These are phyloP conservation scores for Miltochrista miniata DNA, from an alignment of 2,888 invertebrate species.

Conservation along the genomic window DNA sequence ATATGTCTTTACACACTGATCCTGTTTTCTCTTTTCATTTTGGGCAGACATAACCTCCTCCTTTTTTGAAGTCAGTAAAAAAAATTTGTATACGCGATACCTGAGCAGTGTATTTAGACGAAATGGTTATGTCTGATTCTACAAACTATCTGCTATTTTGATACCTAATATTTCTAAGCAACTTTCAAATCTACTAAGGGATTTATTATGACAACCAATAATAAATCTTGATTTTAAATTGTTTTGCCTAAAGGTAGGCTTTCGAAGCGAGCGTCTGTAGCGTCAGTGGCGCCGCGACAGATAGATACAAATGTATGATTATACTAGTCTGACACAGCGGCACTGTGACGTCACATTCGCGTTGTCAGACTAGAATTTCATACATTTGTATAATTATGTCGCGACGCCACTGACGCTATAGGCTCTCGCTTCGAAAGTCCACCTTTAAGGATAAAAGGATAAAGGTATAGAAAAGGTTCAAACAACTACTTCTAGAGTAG, in stretches of 20 bases:
- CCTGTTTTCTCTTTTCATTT: neutral
- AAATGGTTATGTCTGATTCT: slow-evolving; percentile 56
- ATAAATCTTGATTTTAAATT: neutral
- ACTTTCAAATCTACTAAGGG: neutral
- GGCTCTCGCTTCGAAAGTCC: too few relatives aligned
- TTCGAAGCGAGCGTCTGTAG: too few relatives aligned
- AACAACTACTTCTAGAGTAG: slow-evolving; percentile 28
- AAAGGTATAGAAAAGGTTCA: slow-evolving; percentile 11
- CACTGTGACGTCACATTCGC: too few relatives aligned
- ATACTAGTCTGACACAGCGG: too few relatives aligned
- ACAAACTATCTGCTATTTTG: slow-evolving; percentile 37
- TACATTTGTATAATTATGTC: too few relatives aligned
- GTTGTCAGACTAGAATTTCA: too few relatives aligned
- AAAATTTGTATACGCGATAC: neutral
- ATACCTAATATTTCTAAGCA: slow-evolving; percentile 19
- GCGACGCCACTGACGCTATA: too few relatives aligned
- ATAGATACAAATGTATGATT: too few relatives aligned
- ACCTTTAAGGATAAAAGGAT: neutral
- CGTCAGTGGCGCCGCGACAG: too few relatives aligned
- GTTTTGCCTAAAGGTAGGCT: neutral
- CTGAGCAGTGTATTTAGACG: slow-evolving; percentile 58
- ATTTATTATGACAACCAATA: neutral
- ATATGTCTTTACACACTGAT: slow-evolving; percentile 58
- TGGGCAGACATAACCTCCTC: too few relatives aligned
- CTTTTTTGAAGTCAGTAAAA: neutral